A percentile compares a stretch with the other conserved stretches of the same genome.
Evolutionary conservation across 2,888 invertebrate species (phyloP).

Genomic region (Serrognathus titanus): DNA sequence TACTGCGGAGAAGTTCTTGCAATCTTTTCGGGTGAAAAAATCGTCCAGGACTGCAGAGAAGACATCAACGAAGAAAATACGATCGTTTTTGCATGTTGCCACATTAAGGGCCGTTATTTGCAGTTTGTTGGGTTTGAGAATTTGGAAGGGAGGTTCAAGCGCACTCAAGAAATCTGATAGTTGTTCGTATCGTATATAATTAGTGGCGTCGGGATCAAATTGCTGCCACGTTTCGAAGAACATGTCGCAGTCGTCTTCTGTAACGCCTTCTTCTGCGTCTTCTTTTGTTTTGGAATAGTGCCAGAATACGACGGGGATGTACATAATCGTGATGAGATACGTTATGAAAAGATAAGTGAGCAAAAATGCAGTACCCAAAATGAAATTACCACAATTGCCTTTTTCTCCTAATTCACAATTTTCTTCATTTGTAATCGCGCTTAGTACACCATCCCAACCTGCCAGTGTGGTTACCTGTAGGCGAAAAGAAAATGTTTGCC

Average conservation of each 20-base stretch:
- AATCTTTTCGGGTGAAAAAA: constrained; percentile 96
- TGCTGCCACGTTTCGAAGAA: constrained; percentile 99
- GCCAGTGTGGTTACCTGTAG: constrained; percentile 93
- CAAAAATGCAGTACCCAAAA: constrained; percentile 91
- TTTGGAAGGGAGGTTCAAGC: constrained; percentile 93
- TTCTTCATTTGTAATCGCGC: constrained; percentile 93
- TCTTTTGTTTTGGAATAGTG: constrained; percentile 97
- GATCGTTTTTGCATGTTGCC: constrained; percentile 95
- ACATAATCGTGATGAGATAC: constrained; percentile 99
- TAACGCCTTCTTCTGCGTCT: constrained; percentile 94
- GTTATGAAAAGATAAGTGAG: constrained; percentile 96
- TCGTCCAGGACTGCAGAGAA: constrained; percentile 96
- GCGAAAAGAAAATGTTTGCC: not conserved
- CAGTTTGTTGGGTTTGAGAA: constrained; percentile 97
- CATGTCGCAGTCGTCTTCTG: constrained; percentile 99
- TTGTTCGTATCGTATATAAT: constrained; percentile 93
- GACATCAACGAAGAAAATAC: constrained; percentile 98
- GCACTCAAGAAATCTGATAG: constrained; percentile 94
- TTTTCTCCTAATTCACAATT: constrained; percentile 84
- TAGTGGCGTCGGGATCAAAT: constrained; percentile 96
- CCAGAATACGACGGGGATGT: constrained; percentile 98
- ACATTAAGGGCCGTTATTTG: constrained; percentile 99
- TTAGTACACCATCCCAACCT: constrained; percentile 94
- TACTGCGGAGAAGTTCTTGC: constrained; percentile 82
- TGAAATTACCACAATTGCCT: constrained; percentile 90